Base-by-base conservation (phyloP, 2,888 invertebrate genomes). In the Podotricha telesiphe region DNA sequence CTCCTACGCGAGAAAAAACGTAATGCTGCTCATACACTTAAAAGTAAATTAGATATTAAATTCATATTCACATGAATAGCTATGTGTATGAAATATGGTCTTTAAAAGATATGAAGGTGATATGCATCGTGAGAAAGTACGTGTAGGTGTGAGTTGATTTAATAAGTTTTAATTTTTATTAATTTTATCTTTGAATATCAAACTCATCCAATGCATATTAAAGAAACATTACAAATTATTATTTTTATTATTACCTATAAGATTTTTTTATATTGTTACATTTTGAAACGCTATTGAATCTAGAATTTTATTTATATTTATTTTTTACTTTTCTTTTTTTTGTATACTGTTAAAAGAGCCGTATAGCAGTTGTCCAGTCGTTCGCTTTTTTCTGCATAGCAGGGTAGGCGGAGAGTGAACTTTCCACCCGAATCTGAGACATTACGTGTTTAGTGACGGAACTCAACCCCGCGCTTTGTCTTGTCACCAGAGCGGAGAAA, bases 21-120 rank as follows among this genome's bases (percentile, higher is more conserved):
- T 47, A 1, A 17, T 11, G 7, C 6, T 51, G 20, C 6, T 22
- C 15, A 28, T 17, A 34, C 0, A 11, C 0, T 37, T 42, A 45
- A 59, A 45, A 11, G 20, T n/a, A 15, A 34, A 42, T 20, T n/a
- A 28, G 8, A 19, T 56, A 48, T 48, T 56, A 50, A 50, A 66
- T 47, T 15, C n/a, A 6, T 34, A 50, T 50, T 34, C 34, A 34
- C 15, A 5, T n/a, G n/a, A n/a, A n/a, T 37, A n/a, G 13, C 48
- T 62, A 50, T 19, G 13, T 20, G 34, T 48, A 62, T 62, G 62
- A 62, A 62, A 62, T 62, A 62, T 62, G 48, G 62, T 20, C 62
- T 50, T 17, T 10, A 19, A 50, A 62, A 34, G 37, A 17, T 15
- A 17, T 13, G n/a, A 10, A 15, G 42, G 22, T 17, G 47, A 47